phyloP scores from a whole-genome alignment of 2,113 vertebrate genomes.

The Falcunculus frontatus region DNA sequence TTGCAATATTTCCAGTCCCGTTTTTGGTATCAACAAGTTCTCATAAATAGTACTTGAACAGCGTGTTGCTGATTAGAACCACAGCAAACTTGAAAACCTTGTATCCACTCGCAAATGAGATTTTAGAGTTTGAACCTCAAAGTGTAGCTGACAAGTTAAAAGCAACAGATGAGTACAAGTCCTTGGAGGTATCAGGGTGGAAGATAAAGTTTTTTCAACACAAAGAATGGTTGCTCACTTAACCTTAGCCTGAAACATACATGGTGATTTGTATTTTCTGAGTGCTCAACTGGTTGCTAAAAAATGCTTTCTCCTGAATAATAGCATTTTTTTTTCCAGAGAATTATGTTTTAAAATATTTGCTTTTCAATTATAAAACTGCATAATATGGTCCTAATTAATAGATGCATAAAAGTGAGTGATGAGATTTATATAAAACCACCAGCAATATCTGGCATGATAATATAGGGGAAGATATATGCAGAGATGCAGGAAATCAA shows the following conservation, averaged over 20 bases:
- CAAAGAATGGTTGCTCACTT: neutral
- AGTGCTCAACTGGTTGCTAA: neutral
- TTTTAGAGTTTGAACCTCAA: neutral
- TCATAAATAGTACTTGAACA: neutral
- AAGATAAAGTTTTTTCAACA: neutral
- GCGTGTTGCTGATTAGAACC: neutral
- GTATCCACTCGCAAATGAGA: neutral
- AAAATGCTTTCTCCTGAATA: neutral
- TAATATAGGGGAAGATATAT: neutral
- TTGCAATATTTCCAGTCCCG: constrained; percentile 12
- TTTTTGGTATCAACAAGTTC: constrained; percentile 38
- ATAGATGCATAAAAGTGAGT: neutral
- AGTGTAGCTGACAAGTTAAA: neutral
- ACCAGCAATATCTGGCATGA: neutral
- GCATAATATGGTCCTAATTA: neutral
- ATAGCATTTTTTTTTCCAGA: neutral
- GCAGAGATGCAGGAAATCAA: neutral
- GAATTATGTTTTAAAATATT: neutral
- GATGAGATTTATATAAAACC: neutral
- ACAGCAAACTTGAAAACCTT: neutral
- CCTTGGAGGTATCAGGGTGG: neutral
- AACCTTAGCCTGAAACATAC: neutral
- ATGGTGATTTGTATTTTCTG: neutral
- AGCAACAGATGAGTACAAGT: neutral
- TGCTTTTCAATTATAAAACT: neutral